A percentile compares a stretch with the other conserved stretches of the same genome.
phyloP scores from a whole-genome alignment of 2,113 vertebrate species.

The Bufo bufo region DNA sequence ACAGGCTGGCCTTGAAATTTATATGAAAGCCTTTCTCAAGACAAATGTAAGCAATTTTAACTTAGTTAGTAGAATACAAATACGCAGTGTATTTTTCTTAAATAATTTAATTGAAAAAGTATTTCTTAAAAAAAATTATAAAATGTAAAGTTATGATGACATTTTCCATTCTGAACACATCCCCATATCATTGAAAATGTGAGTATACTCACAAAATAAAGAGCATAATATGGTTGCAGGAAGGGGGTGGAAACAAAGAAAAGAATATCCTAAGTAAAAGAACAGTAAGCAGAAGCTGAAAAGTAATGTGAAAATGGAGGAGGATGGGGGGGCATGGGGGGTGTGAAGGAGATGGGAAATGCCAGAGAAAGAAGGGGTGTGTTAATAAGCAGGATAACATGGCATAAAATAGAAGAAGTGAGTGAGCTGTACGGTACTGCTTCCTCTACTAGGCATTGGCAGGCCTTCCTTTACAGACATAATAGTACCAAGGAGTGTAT shows the following conservation, averaged over 20 bases:
- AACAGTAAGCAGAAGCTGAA: background rate
- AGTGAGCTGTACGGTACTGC: background rate
- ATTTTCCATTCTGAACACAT: constrained; percentile 45
- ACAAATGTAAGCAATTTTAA: background rate
- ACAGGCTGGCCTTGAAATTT: too few relatives aligned
- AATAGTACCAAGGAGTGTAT: background rate
- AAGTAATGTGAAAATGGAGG: background rate
- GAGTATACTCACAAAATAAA: constrained; percentile 41
- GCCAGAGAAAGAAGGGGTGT: background rate
- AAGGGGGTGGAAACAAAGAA: background rate
- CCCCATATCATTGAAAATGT: constrained; percentile 38
- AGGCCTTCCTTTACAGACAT: background rate
- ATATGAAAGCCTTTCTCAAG: background rate
- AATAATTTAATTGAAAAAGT: constrained; percentile 94
- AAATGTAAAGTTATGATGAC: constrained; percentile 68
- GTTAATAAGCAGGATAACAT: constrained; percentile 1
- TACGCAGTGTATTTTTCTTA: constrained; percentile 70
- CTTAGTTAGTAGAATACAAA: background rate
- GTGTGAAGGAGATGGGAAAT: background rate
- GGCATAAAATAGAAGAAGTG: constrained; percentile 21
- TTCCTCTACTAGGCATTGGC: constrained; percentile 16
- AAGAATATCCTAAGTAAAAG: background rate
- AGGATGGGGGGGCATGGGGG: background rate
- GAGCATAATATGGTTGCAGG: constrained; percentile 44
- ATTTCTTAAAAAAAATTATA: constrained; percentile 86